phyloP scores from a whole-genome alignment of 2,113 vertebrate genomes.

The Pandion haliaetus region DNA sequence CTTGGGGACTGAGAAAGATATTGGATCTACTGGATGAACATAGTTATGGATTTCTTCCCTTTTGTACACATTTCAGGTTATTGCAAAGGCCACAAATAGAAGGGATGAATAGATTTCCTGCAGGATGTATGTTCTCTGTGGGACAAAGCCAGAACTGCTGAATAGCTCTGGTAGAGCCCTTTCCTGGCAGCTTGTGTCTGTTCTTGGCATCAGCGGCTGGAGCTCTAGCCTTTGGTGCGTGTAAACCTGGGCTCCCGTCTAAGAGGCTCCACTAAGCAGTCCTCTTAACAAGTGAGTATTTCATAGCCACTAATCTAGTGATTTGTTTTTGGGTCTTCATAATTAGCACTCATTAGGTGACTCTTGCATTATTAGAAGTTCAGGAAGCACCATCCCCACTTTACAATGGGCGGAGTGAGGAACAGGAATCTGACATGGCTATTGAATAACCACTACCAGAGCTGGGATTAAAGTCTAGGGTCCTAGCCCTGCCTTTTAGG shows the following conservation, averaged over 20 bases:
- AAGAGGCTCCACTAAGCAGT: background rate
- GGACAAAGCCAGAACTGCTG: background rate
- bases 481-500: background rate
- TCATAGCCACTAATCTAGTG: background rate
- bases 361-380: background rate
- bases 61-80: background rate
- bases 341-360: background rate
- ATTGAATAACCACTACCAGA: background rate
- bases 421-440: background rate
- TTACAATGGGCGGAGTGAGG: background rate
- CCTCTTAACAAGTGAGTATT: background rate
- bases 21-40: background rate
- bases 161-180: background rate
- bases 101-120: background rate
- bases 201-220: background rate
- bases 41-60: background rate
- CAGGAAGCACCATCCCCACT: background rate
- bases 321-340: background rate
- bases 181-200: background rate
- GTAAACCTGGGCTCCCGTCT: background rate
- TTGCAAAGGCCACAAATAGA: background rate
- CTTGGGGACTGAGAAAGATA: background rate
- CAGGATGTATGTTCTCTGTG: background rate
- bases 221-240: background rate
- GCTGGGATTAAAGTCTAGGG: background rate